These are phyloP conservation scores for Neodon shergylaensis DNA, from an alignment of 2,113 vertebrate species.

Conservation along the genomic window DNA sequence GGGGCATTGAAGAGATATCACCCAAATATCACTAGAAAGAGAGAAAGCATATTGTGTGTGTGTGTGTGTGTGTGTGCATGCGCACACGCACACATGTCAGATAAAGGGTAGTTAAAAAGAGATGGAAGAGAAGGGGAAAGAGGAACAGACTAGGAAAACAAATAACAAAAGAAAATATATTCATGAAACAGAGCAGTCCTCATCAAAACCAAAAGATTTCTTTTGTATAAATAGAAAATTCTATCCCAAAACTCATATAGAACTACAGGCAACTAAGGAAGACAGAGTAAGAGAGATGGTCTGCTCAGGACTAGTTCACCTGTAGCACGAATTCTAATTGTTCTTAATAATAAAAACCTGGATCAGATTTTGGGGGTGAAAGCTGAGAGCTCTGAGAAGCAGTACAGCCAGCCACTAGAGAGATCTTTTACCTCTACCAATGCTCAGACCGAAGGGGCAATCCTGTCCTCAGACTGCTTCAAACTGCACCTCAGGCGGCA, in stretches of 20 bases:
- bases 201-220: not conserved
- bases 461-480: no score
- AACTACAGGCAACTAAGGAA: not conserved
- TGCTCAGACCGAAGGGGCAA: no score
- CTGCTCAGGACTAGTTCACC: not conserved
- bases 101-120: not conserved
- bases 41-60: not conserved
- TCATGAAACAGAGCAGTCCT: not conserved
- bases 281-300: not conserved
- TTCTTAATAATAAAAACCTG: no score
- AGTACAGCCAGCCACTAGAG: no score
- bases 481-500: no score
- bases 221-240: constrained; percentile 44
- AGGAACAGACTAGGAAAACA: not conserved
- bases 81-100: not conserved
- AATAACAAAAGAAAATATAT: not conserved
- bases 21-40: not conserved
- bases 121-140: no score
- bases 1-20: not conserved
- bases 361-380: no score
- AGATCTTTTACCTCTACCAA: no score
- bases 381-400: no score
- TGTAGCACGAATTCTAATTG: no score
- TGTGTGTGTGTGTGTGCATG: not conserved
- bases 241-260: constrained; percentile 11